Conservation (phyloP, 2,797 vertebrate species). For the Orientallactaga sibirica region DNA sequence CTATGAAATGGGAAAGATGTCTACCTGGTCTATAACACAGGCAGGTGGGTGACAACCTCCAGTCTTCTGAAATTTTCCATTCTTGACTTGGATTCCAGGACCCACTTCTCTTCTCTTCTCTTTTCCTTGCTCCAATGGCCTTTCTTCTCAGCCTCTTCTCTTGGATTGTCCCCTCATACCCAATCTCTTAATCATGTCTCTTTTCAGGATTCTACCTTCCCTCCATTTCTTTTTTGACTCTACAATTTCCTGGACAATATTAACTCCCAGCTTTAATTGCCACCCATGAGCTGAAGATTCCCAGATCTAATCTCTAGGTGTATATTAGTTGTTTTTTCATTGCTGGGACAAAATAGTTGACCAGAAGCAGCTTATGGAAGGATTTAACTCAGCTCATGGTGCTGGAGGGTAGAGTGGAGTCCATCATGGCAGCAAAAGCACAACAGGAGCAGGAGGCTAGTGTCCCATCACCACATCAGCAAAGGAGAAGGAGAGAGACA, state of each 20-base stretch:
- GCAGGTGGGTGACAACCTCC: background rate
- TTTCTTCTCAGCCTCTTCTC: background rate
- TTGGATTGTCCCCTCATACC: background rate
- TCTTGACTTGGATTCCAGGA: background rate
- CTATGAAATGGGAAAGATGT: background rate
- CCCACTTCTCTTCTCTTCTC: background rate
- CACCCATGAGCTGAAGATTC: background rate
- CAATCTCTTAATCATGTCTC: background rate
- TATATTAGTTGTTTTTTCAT: too few relatives aligned
- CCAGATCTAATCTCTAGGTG: background rate
- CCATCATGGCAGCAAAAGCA: too few relatives aligned
- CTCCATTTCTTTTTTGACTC: background rate
- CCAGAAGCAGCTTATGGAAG: too few relatives aligned
- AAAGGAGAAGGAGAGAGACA: too few relatives aligned
- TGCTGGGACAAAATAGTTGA: too few relatives aligned
- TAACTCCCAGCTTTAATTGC: background rate
- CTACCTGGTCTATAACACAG: background rate
- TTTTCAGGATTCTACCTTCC: background rate
- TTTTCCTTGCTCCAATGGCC: background rate
- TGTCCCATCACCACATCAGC: too few relatives aligned
- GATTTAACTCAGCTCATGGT: too few relatives aligned
- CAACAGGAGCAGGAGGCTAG: too few relatives aligned
- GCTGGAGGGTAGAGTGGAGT: too few relatives aligned
- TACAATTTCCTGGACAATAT: background rate
- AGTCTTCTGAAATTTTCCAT: background rate